Conservation (phyloP, 64 coral and sea anemone species). For the Montipora foliosa region DNA sequence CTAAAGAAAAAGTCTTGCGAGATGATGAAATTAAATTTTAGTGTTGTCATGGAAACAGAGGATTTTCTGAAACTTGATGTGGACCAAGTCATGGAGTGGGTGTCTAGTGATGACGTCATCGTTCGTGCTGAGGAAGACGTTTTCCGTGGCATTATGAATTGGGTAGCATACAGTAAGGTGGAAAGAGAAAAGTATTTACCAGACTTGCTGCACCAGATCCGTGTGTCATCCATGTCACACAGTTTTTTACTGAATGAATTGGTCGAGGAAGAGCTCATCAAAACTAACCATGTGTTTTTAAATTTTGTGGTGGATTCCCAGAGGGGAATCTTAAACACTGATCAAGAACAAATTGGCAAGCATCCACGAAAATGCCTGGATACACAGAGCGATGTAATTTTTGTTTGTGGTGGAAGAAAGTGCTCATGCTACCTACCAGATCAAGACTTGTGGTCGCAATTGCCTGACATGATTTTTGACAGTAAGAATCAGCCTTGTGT, state of each 20-base stretch:
- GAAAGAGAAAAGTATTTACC: conserved; percentile 11
- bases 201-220: neutral
- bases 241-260: neutral
- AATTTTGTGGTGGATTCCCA: neutral
- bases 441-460: neutral
- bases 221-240: neutral
- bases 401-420: conserved; percentile 9
- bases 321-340: neutral
- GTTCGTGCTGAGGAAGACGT: conserved; percentile 25
- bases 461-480: neutral
- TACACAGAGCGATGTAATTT: neutral
- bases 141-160: conserved; percentile 9
- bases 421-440: neutral
- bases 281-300: neutral
- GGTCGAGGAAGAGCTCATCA: neutral
- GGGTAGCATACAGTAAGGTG: neutral
- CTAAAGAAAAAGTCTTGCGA: neutral
- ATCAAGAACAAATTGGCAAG: no score
- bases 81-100: conserved; percentile 1
- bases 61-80: neutral
- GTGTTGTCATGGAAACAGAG: neutral
- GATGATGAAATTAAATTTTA: neutral
- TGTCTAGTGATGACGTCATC: conserved; percentile 19
- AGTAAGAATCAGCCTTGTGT: neutral
- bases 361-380: neutral